Evolutionary conservation across 2,888 invertebrate genomes (phyloP), one percentile per base, ranked within the genome.

Genomic region (Alloscopus bannaensis): DNA sequence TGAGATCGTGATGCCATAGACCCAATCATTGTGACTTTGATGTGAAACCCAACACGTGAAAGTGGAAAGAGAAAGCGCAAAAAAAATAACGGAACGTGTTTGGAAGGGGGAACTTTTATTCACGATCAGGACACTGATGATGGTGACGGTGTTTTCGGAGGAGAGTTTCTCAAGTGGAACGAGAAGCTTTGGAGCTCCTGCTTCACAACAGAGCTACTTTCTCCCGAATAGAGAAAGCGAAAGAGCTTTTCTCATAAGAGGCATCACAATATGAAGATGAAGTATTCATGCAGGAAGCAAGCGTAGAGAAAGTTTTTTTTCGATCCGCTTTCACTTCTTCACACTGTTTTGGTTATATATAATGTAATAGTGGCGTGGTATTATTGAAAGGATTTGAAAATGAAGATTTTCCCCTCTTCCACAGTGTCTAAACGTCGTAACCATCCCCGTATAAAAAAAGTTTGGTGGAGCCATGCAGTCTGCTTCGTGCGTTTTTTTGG

Each of bases 161-260:
- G 68, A 52, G 66, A 78, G 52, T 59, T 71, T 71, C 78, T 78
- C 78, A 78, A 78, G 78, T 78, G 78, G 78, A 78, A 78, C 36
- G 62, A 70, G 47, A 60, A 75, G 40, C 59, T 2, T 6, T 8
- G 55, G 16, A 60, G 59, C 47, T 8, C 24, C 59, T 59, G 60
- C 60, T 75, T 66, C 50, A 64, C 57, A 57, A 40, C 47, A 66
- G 40, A 66, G n/a, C n/a, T n/a, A n/a, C n/a, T n/a, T n/a, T n/a
- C n/a, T n/a, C n/a, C n/a, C n/a, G n/a, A 22, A 13, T n/a, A 22
- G 52, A 57, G 45, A 57, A 40, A 47, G 57, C 64, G n/a, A n/a
- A n/a, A n/a, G n/a, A n/a, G n/a, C n/a, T n/a, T n/a, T n/a, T n/a
- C n/a, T n/a, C n/a, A n/a, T n/a, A n/a, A n/a, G n/a, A n/a, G n/a